phyloP scores from a whole-genome alignment of 2,797 vertebrate species.

The Morelia viridis region DNA sequence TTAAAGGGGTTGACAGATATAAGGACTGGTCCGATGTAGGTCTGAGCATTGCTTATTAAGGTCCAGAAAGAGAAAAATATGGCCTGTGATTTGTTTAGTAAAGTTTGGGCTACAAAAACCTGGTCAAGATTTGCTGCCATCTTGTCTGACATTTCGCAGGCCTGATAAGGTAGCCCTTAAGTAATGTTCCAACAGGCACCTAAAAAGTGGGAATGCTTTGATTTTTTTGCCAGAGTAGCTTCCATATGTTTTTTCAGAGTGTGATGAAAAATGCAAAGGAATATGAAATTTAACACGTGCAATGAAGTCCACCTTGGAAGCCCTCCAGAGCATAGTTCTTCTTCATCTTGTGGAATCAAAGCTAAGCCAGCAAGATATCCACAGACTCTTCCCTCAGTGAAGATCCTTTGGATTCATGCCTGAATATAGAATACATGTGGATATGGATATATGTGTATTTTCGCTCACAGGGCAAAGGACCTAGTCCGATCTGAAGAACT shows the following conservation, averaged over 20 bases:
- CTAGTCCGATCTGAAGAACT: too few species aligned
- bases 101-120: background rate
- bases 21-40: conserved; percentile 92
- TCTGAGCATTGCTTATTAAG: conserved; percentile 81
- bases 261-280: background rate
- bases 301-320: too few species aligned
- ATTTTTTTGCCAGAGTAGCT: background rate
- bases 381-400: background rate
- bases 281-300: background rate
- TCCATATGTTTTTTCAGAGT: background rate
- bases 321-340: too few species aligned
- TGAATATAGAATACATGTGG: background rate
- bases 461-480: background rate
- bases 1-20: conserved; percentile 98
- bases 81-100: background rate
- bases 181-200: background rate
- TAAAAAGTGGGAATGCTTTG: background rate
- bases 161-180: background rate
- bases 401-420: background rate
- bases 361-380: background rate
- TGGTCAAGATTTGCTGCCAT: background rate
- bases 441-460: background rate
- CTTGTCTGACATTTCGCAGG: background rate
- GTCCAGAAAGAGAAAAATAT: conserved; percentile 26
- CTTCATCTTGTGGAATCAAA: background rate